Percentiles rank a stretch among this genome's conserved stretches.
Conservation (phyloP, 1,140 invertebrate genomes). For the Drosophila setifemur region DNA sequence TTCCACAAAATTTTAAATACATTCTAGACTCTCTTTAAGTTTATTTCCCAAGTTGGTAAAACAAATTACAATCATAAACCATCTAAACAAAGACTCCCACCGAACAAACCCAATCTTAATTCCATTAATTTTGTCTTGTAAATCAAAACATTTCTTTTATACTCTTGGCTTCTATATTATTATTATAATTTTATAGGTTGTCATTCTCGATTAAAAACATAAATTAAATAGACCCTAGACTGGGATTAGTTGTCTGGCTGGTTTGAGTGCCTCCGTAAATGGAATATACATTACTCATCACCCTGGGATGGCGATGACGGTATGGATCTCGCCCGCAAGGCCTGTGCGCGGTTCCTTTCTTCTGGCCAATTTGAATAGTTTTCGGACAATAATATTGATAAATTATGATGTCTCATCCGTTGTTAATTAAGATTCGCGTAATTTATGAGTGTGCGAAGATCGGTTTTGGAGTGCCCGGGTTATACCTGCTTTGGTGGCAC, state of each 20-base stretch:
- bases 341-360: constrained; percentile 60
- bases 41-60: neutral
- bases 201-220: constrained; percentile 10
- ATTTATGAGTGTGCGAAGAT: constrained; percentile 29
- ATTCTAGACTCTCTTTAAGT: too few relatives aligned
- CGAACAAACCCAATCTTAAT: neutral
- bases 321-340: neutral
- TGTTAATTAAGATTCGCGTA: constrained; percentile 48
- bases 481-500: constrained; percentile 89
- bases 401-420: constrained; percentile 70
- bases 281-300: constrained; percentile 33
- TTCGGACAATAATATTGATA: constrained; percentile 71
- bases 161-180: neutral
- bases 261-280: constrained; percentile 26
- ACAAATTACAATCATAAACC: neutral
- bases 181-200: constrained; percentile 7
- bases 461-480: neutral
- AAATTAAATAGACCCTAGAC: constrained; percentile 11
- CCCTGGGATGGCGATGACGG: constrained; percentile 23
- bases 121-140: constrained; percentile 5
- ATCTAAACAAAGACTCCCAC: neutral
- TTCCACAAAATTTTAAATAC: neutral
- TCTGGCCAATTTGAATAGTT: constrained; percentile 44
- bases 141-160: constrained; percentile 10
- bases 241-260: constrained; percentile 22